Percentiles rank a stretch among this genome's conserved stretches.
Evolutionary conservation across 2,797 vertebrate species (phyloP).

Genomic region (Australoheros facetus): DNA sequence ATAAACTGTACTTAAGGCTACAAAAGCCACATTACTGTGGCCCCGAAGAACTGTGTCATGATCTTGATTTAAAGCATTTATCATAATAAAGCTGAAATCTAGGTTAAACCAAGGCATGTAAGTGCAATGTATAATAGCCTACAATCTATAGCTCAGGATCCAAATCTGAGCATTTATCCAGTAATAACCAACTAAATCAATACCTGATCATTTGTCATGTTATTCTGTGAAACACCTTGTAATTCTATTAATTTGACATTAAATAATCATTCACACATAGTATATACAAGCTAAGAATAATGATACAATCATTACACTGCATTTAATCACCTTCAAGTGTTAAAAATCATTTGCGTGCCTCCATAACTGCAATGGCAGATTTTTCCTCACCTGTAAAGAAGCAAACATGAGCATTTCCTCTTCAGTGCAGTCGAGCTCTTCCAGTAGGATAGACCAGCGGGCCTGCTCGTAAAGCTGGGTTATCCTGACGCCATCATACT

Average conservation of each 20-base stretch:
- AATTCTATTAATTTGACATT: background rate
- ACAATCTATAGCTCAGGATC: background rate
- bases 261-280: accelerated
- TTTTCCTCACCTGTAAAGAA: constrained; percentile 88
- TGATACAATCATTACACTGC: background rate
- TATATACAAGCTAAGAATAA: background rate
- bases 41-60: background rate
- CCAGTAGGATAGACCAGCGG: constrained; percentile 93
- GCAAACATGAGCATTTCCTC: constrained; percentile 99
- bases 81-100: background rate
- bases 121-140: background rate
- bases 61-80: background rate
- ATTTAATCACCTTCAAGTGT: background rate
- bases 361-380: background rate
- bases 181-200: background rate
- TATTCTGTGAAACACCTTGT: background rate
- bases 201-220: background rate
- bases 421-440: constrained; percentile 97
- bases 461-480: constrained; percentile 98
- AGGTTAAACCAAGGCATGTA: accelerated
- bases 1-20: constrained; percentile 15
- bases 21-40: constrained; percentile 6
- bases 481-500: constrained; percentile 97
- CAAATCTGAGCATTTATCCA: background rate
- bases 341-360: background rate